Base-by-base conservation (phyloP, 2,888 invertebrate species). In the Hermaeophaga mercurialis region DNA sequence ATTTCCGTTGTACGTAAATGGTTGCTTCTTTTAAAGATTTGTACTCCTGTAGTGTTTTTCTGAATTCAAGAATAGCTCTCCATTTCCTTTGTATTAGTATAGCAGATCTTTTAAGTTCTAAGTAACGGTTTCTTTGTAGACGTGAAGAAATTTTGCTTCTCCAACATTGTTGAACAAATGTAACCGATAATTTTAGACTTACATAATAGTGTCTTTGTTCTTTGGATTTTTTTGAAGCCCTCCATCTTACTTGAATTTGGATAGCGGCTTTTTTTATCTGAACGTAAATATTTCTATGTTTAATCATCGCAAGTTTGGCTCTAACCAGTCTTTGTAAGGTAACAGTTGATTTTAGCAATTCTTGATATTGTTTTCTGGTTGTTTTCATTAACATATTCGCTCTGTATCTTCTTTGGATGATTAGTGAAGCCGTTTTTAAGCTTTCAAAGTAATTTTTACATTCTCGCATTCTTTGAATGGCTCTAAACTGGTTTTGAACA, bases 401-500 rank as follows among this genome's bases (percentile, higher is more conserved):
- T 59, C 69, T 66, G 67, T 70, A 70, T 66, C 62, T 39, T 12
- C 33, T 52, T 48, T 69, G 66, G 39, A 68, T 56, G 6, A 39
- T 33, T 44, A 54, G 17, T 3, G 18, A 60, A n/a, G 79, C 73
- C 17, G 66, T 70, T 50, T 71, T 73, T 41, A 73, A 63, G 71
- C 68, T 17, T 33, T 56, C n/a, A 46, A 56, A 66, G 3, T 54
- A 28, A 15, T 53, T 53, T 39, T 52, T 71, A 3, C 66, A 63
- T 56, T 64, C 63, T 60, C 72, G 76, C 66, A 64, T 67, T 6
- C 6, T 38, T 43, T 34, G 39, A 59, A 76, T 77, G 9, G 80
- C 76, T 33, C 82, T 80, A 61, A 74, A 79, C 12, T 77, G 70
- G 33, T 79, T 74, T 67, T 84, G 83, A 56, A 83, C 75, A n/a